A percentile compares a stretch with the other conserved stretches of the same genome.
phyloP scores from a whole-genome alignment of 2,113 vertebrate genomes.

The Tetrao urogallus region DNA sequence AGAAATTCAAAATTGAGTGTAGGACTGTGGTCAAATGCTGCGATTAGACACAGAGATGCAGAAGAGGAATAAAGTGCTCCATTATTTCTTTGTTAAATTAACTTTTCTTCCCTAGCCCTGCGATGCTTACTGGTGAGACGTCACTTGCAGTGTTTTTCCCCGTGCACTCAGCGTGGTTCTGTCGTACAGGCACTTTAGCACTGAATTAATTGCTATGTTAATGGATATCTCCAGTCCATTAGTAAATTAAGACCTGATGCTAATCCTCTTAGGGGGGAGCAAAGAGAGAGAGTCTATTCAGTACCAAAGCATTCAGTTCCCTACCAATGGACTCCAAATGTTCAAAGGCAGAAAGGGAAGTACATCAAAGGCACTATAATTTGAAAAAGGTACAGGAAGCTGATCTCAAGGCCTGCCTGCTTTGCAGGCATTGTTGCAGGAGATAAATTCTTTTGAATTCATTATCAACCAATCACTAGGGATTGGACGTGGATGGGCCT shows the following conservation, averaged over 20 bases:
- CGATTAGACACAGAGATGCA: not conserved
- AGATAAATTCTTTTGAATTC: constrained; percentile 9
- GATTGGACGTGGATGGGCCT: not conserved
- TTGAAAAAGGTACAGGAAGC: constrained; percentile 17
- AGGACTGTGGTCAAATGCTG: constrained; percentile 7
- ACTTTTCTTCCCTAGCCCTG: constrained; percentile 3
- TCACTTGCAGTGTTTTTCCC: constrained; percentile 21
- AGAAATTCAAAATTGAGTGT: not conserved
- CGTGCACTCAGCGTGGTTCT: not conserved
- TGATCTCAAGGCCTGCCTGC: not conserved
- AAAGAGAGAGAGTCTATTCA: constrained; percentile 24
- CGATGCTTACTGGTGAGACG: not conserved
- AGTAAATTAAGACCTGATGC: constrained; percentile 63
- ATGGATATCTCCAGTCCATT: constrained; percentile 65
- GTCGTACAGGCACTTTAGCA: constrained; percentile 52
- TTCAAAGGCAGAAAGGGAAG: constrained; percentile 53
- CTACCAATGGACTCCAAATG: constrained; percentile 23
- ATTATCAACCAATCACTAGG: not conserved
- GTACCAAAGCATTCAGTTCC: not conserved
- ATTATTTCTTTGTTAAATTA: constrained; percentile 38
- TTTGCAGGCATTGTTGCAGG: not conserved
- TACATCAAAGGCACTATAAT: constrained; percentile 36
- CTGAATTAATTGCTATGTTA: constrained; percentile 67
- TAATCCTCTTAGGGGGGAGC: constrained; percentile 36
- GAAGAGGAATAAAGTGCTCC: not conserved